Conservation (phyloP, 30 jellyfish, hydroid and myxozoan species). For the Aurelia aurita complex sp. Pacific region DNA sequence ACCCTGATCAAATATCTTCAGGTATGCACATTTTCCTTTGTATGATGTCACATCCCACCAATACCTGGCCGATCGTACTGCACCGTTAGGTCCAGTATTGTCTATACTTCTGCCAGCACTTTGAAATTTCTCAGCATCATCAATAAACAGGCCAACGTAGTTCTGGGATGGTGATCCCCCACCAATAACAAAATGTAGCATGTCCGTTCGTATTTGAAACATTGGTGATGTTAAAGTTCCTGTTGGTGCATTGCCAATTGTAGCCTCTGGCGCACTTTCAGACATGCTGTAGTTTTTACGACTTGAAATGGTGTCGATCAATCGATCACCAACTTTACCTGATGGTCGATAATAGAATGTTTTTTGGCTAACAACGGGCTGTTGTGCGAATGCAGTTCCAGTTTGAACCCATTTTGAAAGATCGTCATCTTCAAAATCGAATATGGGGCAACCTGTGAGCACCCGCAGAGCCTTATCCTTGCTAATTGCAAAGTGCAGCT, state of each 20-base stretch:
- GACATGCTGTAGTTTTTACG: constrained; percentile 21
- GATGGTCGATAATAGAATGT: neutral
- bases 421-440: constrained; percentile 55
- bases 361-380: constrained; percentile 33
- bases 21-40: constrained; percentile 25
- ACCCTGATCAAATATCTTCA: constrained; percentile 29
- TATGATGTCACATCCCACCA: constrained; percentile 58
- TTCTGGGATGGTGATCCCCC: constrained; percentile 46
- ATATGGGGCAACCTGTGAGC: constrained; percentile 53
- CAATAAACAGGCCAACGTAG: constrained; percentile 18
- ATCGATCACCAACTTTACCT: constrained; percentile 52
- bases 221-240: constrained; percentile 64
- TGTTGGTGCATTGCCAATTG: constrained; percentile 14
- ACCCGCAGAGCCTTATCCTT: constrained; percentile 8
- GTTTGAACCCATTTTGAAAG: constrained; percentile 44
- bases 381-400: constrained; percentile 52
- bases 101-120: constrained; percentile 19
- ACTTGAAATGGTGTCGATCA: constrained; percentile 31
- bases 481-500: neutral
- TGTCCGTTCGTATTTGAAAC: constrained; percentile 44
- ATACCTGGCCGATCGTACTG: constrained; percentile 12
- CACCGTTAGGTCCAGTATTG: neutral
- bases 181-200: constrained; percentile 45
- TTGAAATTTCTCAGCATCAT: constrained; percentile 20
- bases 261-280: constrained; percentile 10